Evolutionary conservation across 2,888 invertebrate genomes (phyloP).

Genomic region (Conus canariensis): DNA sequence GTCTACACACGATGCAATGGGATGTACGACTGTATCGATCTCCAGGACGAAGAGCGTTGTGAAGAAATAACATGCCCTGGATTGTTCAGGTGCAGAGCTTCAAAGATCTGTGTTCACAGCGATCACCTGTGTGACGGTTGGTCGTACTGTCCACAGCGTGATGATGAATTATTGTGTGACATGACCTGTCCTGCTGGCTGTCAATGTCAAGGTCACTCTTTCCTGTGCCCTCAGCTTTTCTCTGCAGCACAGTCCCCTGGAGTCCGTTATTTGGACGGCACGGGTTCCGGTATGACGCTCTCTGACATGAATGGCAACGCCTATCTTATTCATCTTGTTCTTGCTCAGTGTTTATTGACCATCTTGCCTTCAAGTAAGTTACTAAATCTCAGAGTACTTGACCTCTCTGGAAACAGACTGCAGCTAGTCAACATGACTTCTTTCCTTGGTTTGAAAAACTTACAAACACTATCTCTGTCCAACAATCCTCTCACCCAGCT

Average conservation of each 20-base stretch:
- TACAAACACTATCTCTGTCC: not conserved
- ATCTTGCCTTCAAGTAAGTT: not conserved
- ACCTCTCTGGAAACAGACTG: not conserved
- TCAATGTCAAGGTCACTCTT: conserved; percentile 9
- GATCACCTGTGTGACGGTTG: conserved; percentile 11
- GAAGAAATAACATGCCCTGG: not conserved
- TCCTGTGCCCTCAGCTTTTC: not conserved
- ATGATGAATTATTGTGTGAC: conserved; percentile 9
- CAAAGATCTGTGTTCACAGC: not conserved
- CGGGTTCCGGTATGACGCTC: not conserved
- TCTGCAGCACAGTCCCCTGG: not conserved
- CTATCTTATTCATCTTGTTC: not conserved
- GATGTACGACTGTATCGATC: conserved; percentile 7
- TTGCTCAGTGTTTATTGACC: not conserved
- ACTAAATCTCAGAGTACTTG: not conserved
- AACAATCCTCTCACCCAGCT: not conserved
- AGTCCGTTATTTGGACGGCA: not conserved
- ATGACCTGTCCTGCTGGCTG: not conserved
- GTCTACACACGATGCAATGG: conserved; percentile 17
- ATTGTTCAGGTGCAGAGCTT: not conserved
- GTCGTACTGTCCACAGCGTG: not conserved
- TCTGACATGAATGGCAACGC: not conserved
- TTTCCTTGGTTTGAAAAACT: not conserved
- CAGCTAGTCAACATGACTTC: not conserved
- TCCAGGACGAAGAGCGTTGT: not conserved